Conservation (phyloP, 2,888 invertebrate species). For the Matsumyia berberina region DNA sequence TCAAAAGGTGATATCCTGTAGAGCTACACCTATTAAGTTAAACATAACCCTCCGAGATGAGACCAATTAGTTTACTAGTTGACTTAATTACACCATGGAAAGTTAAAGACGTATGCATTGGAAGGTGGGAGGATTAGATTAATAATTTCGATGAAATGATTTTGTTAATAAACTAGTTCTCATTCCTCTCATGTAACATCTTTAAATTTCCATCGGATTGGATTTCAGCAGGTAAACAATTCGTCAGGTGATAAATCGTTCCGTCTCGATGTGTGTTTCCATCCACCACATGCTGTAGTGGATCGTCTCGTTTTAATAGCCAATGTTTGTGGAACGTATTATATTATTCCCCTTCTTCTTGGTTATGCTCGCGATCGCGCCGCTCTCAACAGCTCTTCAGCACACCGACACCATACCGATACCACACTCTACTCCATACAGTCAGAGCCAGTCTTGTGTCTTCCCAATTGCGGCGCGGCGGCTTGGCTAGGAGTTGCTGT, state of each 20-base stretch:
- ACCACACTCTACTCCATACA: neutral
- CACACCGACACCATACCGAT: neutral
- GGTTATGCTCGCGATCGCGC: constrained; percentile 50
- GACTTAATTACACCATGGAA: constrained; percentile 17
- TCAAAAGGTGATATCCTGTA: neutral
- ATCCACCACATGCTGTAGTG: constrained; percentile 71
- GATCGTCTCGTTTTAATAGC: constrained; percentile 3
- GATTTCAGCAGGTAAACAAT: constrained; percentile 52
- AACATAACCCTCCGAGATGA: no score
- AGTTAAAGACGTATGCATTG: constrained; percentile 17
- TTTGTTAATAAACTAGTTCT: constrained; percentile 56
- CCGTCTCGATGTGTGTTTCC: constrained; percentile 36
- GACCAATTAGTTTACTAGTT: neutral
- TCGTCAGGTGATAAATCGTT: constrained; percentile 55
- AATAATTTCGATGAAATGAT: constrained; percentile 64
- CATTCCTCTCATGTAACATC: constrained; percentile 55
- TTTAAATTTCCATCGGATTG: constrained; percentile 43
- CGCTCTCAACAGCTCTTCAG: constrained; percentile 37
- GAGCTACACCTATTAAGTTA: neutral
- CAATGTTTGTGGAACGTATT: constrained; percentile 72
- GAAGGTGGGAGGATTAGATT: constrained; percentile 13
- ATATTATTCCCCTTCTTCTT: constrained; percentile 62
- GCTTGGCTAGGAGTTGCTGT: constrained; percentile 68
- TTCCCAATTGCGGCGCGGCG: constrained; percentile 30
- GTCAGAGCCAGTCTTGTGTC: neutral